Evolutionary conservation across 2,888 invertebrate species (phyloP), one percentile per base, ranked within the genome.

Genomic region (Isoperla grammatica): DNA sequence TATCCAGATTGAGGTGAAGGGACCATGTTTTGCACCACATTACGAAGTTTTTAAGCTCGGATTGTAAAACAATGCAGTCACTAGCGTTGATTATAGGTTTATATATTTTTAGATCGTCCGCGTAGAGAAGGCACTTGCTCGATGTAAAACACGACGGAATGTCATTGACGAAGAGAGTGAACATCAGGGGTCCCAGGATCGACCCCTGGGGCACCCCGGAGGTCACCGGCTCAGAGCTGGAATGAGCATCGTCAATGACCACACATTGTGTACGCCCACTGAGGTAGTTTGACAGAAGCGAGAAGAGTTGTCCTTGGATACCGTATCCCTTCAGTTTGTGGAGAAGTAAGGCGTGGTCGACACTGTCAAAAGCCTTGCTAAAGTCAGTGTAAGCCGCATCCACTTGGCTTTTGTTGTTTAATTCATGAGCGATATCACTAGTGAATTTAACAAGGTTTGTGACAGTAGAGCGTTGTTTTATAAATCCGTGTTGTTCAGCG

Each of bases 181-280:
- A 48, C 6, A 48, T 23, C n/a, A 48, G 15, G n/a, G 48, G 48
- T n/a, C 48, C 48, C 11, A 23, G 6, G 29, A 20, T 48, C 8
- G 48, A 48, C 11, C 48, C 48, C 15, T 48, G 48, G 2, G 48
- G 48, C n/a, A 48, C 48, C 11, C 48, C 48, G n/a, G 48, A 48
- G 3, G 48, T 23, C 5, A 22, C 23, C n/a, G 11, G n/a, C 6
- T 20, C 48, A n/a, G n/a, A 3, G 11, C n/a, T 8, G 11, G 48
- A 48, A n/a, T 8, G 22, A 20, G 11, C 6, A 13, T 12, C 11
- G n/a, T 48, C 22, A 11, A 48, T 48, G n/a, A 48, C 48, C 6
- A 48, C 48, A 5, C 23, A 13, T 29, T 48, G 48, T 9, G 22
- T 48, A n/a, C 48, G 48, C 5, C 6, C 19, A 23, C 8, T 22